These are phyloP conservation scores for Nannospalax galili DNA, from an alignment of 2,113 vertebrate genomes.

Conservation along the genomic window DNA sequence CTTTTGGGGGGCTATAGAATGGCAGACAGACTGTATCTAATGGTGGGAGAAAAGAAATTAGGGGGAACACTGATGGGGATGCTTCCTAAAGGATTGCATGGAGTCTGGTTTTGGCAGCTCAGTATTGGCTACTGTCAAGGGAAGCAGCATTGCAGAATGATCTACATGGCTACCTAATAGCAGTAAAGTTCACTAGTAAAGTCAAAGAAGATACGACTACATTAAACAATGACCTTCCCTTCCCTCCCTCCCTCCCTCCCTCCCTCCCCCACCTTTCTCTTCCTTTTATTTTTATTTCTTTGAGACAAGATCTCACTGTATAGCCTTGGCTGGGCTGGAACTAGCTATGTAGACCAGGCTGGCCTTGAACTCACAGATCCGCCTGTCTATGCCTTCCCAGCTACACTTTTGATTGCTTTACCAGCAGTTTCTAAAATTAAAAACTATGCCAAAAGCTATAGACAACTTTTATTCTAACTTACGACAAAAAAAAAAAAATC, in stretches of 20 bases:
- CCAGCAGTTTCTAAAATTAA: constrained; percentile 33
- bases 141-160: neutral
- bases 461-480: neutral
- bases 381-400: too few relatives aligned
- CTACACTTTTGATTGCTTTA: neutral
- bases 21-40: neutral
- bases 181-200: neutral
- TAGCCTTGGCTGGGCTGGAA: too few relatives aligned
- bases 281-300: too few relatives aligned
- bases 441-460: neutral
- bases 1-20: neutral
- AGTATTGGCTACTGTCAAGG: neutral
- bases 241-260: too few relatives aligned
- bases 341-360: too few relatives aligned
- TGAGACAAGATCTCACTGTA: too few relatives aligned
- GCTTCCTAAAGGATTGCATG: neutral
- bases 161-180: neutral
- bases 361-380: too few relatives aligned
- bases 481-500: neutral
- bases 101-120: neutral
- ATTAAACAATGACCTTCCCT: too few relatives aligned
- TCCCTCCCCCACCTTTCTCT: too few relatives aligned
- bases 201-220: neutral
- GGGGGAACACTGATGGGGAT: neutral
- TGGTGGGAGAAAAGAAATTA: neutral